Evolutionary conservation across 1,140 invertebrate species (phyloP).

Genomic region (Drosophila mauritiana): DNA sequence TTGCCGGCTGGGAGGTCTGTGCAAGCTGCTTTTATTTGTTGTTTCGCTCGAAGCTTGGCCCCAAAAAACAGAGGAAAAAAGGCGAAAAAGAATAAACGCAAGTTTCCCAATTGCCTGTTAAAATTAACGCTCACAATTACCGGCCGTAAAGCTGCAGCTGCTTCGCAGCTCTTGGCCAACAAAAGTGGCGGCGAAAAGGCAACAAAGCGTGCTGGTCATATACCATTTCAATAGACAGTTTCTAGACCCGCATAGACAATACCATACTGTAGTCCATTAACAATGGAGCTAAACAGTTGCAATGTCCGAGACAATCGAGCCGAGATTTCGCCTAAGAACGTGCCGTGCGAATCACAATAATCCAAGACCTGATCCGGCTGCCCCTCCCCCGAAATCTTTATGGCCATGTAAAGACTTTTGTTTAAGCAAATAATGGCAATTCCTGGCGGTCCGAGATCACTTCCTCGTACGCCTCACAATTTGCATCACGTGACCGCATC

Average conservation of each 20-base stretch:
- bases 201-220: conserved; percentile 35
- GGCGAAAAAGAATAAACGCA: conserved; percentile 29
- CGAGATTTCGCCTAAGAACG: conserved; percentile 69
- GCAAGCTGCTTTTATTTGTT: conserved; percentile 3
- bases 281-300: conserved; percentile 49
- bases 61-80: background rate
- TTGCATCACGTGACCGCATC: conserved; percentile 21
- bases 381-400: conserved; percentile 40
- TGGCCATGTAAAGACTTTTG: conserved; percentile 58
- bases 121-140: conserved; percentile 53
- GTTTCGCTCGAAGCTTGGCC: background rate
- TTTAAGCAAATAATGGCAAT: conserved; percentile 69
- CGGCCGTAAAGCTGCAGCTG: conserved; percentile 41
- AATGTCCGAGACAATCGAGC: conserved; percentile 52
- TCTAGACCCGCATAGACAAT: conserved; percentile 43
- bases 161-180: conserved; percentile 43
- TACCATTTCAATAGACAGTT: conserved; percentile 49
- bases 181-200: conserved; percentile 21
- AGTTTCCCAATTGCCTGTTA: conserved; percentile 54
- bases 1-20: conserved; percentile 11
- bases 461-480: conserved; percentile 50
- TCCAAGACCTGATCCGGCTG: conserved; percentile 27
- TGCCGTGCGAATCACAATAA: conserved; percentile 52
- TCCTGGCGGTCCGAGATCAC: conserved; percentile 42
- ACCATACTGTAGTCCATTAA: conserved; percentile 1